These are phyloP conservation scores for Phortica okadai DNA, from an alignment of 2,888 invertebrate species.

Conservation along the genomic window DNA sequence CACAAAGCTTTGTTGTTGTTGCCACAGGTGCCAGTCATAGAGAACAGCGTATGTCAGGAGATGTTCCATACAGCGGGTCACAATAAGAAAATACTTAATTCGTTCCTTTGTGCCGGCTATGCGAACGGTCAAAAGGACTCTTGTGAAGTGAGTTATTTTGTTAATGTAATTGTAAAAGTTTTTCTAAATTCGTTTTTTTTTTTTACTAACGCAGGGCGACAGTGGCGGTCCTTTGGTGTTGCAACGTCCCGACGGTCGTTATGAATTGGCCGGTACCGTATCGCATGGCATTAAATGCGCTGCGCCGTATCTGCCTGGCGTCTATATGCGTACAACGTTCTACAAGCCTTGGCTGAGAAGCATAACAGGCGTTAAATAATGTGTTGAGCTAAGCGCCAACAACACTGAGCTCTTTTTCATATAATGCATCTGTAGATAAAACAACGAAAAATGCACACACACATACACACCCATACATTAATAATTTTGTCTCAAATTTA, in stretches of 20 bases:
- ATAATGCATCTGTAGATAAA: slow-evolving; percentile 36
- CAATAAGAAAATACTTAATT: slow-evolving; percentile 88
- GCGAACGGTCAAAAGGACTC: slow-evolving; percentile 94
- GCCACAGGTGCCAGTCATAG: slow-evolving; percentile 88
- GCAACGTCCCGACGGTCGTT: slow-evolving; percentile 88
- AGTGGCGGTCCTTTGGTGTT: slow-evolving; percentile 93
- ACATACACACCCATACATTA: background rate
- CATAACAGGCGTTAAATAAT: slow-evolving; percentile 86
- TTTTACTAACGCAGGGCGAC: slow-evolving; percentile 83
- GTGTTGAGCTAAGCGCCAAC: slow-evolving; percentile 25
- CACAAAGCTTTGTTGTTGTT: slow-evolving; percentile 32
- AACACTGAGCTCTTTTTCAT: background rate
- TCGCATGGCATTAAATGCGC: slow-evolving; percentile 97
- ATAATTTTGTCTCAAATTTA: background rate
- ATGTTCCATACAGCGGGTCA: slow-evolving; percentile 96
- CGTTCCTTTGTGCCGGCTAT: slow-evolving; percentile 95
- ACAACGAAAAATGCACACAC: slow-evolving; percentile 27
- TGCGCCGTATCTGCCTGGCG: slow-evolving; percentile 92
- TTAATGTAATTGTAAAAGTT: background rate
- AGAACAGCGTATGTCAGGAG: slow-evolving; percentile 93
- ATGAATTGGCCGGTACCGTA: slow-evolving; percentile 93
- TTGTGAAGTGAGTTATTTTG: slow-evolving; percentile 84
- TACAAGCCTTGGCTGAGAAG: slow-evolving; percentile 94
- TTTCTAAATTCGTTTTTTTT: slow-evolving; percentile 40
- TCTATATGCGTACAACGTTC: slow-evolving; percentile 94